Evolutionary conservation across 2,888 invertebrate species (phyloP).

Genomic region (Eupithecia abbreviata): DNA sequence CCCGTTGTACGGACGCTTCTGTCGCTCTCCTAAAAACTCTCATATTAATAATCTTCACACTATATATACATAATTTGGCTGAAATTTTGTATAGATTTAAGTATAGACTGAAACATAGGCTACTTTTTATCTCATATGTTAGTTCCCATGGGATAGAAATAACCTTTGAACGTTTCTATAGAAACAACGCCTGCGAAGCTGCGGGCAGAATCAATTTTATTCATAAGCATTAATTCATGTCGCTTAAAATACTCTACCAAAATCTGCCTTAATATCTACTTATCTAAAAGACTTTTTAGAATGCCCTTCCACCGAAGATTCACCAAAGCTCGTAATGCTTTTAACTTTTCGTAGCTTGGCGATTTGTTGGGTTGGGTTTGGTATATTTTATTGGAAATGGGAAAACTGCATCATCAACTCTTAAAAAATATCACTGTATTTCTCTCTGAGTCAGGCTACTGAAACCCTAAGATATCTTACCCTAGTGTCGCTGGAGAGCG

Average conservation of each 20-base stretch:
- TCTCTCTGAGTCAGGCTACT: background rate
- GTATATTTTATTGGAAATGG: background rate
- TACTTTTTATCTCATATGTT: no score
- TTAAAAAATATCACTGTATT: background rate
- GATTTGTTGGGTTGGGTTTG: background rate
- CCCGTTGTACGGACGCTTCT: slow-evolving; percentile 68
- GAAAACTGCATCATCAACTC: background rate
- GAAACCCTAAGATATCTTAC: slow-evolving; percentile 49
- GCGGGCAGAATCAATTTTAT: background rate
- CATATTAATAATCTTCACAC: background rate
- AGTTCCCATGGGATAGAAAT: no score
- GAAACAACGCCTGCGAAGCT: no score
- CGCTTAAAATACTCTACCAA: background rate
- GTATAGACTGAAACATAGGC: no score
- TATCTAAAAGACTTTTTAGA: background rate
- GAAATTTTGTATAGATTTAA: no score
- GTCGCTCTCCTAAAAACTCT: slow-evolving; percentile 67
- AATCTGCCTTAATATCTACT: background rate
- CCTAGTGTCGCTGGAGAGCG: slow-evolving; percentile 87
- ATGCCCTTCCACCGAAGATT: background rate
- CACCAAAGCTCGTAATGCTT: background rate
- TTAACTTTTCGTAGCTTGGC: background rate
- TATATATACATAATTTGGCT: no score
- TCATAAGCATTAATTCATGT: background rate
- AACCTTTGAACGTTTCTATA: no score